These are phyloP conservation scores for Oxyscelio sp. DNA, from an alignment of 2,888 invertebrate species.

Conservation along the genomic window DNA sequence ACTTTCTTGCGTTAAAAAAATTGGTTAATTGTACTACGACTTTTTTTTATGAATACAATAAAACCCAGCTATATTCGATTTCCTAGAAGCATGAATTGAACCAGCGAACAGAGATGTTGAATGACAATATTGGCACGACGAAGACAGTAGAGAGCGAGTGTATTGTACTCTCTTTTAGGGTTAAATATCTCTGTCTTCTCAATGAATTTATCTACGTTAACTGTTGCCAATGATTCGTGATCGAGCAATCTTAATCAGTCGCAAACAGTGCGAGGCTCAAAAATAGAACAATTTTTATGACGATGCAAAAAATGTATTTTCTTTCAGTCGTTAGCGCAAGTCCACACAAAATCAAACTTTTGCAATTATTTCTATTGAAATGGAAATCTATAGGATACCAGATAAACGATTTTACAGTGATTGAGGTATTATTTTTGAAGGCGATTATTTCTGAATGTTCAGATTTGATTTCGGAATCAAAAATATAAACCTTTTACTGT, in stretches of 20 bases:
- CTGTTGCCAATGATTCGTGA: slow-evolving; percentile 48
- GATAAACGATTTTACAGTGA: slow-evolving; percentile 1
- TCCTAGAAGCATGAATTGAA: slow-evolving; percentile 56
- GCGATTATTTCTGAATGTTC: slow-evolving; percentile 22
- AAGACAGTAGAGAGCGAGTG: slow-evolving; percentile 29
- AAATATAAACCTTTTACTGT: slow-evolving; percentile 26
- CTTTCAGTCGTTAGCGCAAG: neutral
- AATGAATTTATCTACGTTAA: slow-evolving; percentile 67
- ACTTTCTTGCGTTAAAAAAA: too few relatives aligned
- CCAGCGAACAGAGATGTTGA: slow-evolving; percentile 16
- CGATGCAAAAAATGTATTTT: neutral
- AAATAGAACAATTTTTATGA: neutral
- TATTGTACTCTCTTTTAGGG: slow-evolving; percentile 56
- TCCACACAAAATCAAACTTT: neutral
- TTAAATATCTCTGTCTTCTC: slow-evolving; percentile 62
- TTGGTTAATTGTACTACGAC: neutral
- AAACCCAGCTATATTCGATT: slow-evolving; percentile 12
- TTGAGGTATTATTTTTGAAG: slow-evolving; percentile 3
- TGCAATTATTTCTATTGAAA: neutral
- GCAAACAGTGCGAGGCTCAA: neutral
- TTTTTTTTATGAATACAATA: slow-evolving; percentile 25
- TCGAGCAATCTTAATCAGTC: slow-evolving; percentile 44
- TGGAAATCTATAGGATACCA: neutral
- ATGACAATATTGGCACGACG: slow-evolving; percentile 33
- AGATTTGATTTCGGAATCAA: slow-evolving; percentile 27